phyloP scores from a whole-genome alignment of 1,140 invertebrate species.

The Sitophilus oryzae region DNA sequence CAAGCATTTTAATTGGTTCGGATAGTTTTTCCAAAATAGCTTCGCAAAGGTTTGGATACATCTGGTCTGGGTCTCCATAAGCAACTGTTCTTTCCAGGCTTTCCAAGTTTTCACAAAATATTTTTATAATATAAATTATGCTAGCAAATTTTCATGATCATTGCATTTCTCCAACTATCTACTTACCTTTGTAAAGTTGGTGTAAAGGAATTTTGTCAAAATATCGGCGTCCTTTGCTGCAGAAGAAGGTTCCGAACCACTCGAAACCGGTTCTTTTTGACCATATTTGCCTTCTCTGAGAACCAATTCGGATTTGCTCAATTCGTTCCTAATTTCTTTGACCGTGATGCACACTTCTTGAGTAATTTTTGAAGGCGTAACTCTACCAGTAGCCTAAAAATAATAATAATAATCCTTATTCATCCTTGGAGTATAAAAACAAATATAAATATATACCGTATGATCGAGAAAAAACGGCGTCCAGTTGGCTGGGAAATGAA shows the following conservation, averaged over 20 bases:
- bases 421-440: too few species aligned
- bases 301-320: conserved; percentile 46
- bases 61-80: conserved; percentile 40
- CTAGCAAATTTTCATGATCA: not conserved
- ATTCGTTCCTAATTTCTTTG: conserved; percentile 48
- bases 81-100: conserved; percentile 45
- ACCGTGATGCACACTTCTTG: conserved; percentile 50
- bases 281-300: conserved; percentile 32
- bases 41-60: conserved; percentile 32
- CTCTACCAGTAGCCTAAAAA: conserved; percentile 40
- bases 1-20: conserved; percentile 38
- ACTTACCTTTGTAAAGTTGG: conserved; percentile 10
- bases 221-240: conserved; percentile 30
- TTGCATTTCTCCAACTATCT: not conserved
- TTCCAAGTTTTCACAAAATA: conserved; percentile 38
- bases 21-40: conserved; percentile 45
- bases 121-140: conserved; percentile 34
- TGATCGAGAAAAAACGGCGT: too few species aligned
- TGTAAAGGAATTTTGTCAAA: conserved; percentile 21
- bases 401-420: too few species aligned
- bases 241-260: conserved; percentile 20
- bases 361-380: conserved; percentile 43
- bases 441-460: too few species aligned
- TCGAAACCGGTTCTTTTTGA: not conserved
- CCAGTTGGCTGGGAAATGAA: too few species aligned